These are phyloP conservation scores for Tachuris rubrigastra DNA, from an alignment of 2,113 vertebrate genomes.

Conservation along the genomic window DNA sequence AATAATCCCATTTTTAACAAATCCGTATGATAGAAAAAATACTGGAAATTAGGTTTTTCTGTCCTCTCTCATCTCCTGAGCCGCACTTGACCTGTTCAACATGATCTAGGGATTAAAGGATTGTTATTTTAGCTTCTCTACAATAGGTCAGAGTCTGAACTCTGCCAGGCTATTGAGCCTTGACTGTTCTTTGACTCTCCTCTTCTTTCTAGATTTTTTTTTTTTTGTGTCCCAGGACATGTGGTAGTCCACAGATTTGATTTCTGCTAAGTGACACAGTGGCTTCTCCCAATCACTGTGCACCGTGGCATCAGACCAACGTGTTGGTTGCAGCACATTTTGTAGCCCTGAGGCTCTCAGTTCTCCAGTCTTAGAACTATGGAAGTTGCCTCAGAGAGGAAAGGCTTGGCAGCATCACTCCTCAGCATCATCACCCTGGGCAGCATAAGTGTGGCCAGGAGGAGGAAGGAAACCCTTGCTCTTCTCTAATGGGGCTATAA, in stretches of 20 bases:
- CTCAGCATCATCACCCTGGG: not conserved
- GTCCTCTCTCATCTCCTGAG: not conserved
- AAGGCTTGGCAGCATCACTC: not conserved
- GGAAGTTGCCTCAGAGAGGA: not conserved
- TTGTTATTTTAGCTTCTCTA: slow-evolving; percentile 15
- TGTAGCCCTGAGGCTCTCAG: not conserved
- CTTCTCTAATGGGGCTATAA: not conserved
- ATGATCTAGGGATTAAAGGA: not conserved
- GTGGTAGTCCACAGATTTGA: not conserved
- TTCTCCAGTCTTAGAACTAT: not conserved
- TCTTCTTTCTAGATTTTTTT: not conserved
- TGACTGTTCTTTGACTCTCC: not conserved
- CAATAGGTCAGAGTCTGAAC: not conserved
- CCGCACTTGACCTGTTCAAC: slow-evolving; percentile 6
- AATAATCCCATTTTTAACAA: slow-evolving; percentile 37
- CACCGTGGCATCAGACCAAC: rapidly evolving
- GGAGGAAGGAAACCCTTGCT: not conserved
- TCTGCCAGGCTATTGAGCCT: not conserved
- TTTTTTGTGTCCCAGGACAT: not conserved
- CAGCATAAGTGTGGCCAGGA: rapidly evolving
- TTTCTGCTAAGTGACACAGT: not conserved
- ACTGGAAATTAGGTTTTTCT: slow-evolving; percentile 24
- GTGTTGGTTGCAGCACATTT: rapidly evolving
- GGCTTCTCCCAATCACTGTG: not conserved
- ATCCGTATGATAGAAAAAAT: not conserved